Percentiles rank a stretch among this genome's conserved stretches.
These are phyloP conservation scores for Trilocha varians DNA, from an alignment of 2,888 invertebrate species.

Conservation along the genomic window DNA sequence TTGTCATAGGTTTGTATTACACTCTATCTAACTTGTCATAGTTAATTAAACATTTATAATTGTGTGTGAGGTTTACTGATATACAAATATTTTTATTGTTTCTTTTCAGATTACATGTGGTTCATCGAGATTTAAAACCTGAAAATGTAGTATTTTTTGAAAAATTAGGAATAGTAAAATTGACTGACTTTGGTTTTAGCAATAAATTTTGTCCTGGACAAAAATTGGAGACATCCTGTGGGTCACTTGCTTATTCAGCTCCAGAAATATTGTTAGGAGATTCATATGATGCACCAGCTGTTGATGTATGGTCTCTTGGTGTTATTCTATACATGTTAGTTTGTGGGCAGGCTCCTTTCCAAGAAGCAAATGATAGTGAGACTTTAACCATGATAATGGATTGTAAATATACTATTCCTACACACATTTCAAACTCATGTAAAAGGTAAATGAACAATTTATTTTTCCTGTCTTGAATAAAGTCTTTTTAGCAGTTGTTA, in stretches of 20 bases:
- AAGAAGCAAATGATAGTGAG: slow-evolving; percentile 99
- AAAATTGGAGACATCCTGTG: slow-evolving; percentile 97
- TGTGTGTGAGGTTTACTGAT: neutral
- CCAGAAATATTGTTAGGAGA: slow-evolving; percentile 99
- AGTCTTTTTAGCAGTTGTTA: neutral
- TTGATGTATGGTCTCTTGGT: slow-evolving; percentile 99
- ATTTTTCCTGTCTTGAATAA: neutral
- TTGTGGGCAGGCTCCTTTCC: slow-evolving; percentile 97
- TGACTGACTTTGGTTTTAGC: slow-evolving; percentile 98
- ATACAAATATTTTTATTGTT: slow-evolving; percentile 6
- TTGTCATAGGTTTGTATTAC: slow-evolving; percentile 87
- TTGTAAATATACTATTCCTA: slow-evolving; percentile 95
- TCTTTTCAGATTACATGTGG: slow-evolving; percentile 73
- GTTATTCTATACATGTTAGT: slow-evolving; percentile 99
- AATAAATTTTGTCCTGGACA: slow-evolving; percentile 97
- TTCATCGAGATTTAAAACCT: slow-evolving; percentile 94
- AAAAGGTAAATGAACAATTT: slow-evolving; percentile 70
- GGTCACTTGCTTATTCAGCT: slow-evolving; percentile 98
- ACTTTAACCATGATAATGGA: slow-evolving; percentile 99
- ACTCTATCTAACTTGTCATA: neutral
- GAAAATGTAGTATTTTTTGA: slow-evolving; percentile 99
- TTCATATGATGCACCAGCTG: slow-evolving; percentile 98
- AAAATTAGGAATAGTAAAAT: slow-evolving; percentile 95
- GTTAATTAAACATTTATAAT: neutral
- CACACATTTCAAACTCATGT: slow-evolving; percentile 89